Percentiles rank a stretch among this genome's conserved stretches.
Conservation (phyloP, 2,888 invertebrate genomes). For the Phytoseiulus persimilis region DNA sequence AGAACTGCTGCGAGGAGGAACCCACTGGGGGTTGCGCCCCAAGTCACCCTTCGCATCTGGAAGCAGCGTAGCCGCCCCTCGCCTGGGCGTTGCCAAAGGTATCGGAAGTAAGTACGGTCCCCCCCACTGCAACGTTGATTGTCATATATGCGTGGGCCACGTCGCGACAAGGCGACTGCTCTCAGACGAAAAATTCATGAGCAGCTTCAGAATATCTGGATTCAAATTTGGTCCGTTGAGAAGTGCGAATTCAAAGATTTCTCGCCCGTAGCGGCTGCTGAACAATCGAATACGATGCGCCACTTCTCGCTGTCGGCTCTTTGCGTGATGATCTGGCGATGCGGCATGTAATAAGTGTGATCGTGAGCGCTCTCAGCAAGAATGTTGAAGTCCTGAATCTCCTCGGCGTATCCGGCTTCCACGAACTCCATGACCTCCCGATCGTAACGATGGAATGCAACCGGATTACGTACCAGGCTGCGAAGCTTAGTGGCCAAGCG, state of each 20-base stretch:
- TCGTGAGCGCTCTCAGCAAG: not conserved
- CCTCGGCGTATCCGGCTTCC: not conserved
- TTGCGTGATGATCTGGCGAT: not conserved
- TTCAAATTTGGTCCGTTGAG: not conserved
- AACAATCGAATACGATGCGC: slow-evolving; percentile 20
- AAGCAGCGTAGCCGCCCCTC: not conserved
- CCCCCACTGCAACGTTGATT: slow-evolving; percentile 14
- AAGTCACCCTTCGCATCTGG: slow-evolving; percentile 7
- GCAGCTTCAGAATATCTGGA: no score
- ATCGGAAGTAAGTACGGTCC: slow-evolving; percentile 30
- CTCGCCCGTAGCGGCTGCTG: not conserved
- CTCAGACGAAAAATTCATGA: not conserved
- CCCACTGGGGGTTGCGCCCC: slow-evolving; percentile 9
- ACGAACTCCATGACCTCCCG: not conserved
- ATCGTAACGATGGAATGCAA: not conserved
- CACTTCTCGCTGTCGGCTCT: not conserved
- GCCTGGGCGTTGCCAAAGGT: slow-evolving; percentile 1
- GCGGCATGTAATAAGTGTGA: not conserved
- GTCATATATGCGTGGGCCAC: slow-evolving; percentile 39
- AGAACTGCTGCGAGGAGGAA: slow-evolving; percentile 22
- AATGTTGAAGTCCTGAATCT: not conserved
- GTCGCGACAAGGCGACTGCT: slow-evolving; percentile 41
- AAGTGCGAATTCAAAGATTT: not conserved
- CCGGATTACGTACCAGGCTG: not conserved
- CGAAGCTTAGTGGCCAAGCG: not conserved